Evolutionary conservation across 2,888 invertebrate genomes (phyloP).

Genomic region (Patella depressa): DNA sequence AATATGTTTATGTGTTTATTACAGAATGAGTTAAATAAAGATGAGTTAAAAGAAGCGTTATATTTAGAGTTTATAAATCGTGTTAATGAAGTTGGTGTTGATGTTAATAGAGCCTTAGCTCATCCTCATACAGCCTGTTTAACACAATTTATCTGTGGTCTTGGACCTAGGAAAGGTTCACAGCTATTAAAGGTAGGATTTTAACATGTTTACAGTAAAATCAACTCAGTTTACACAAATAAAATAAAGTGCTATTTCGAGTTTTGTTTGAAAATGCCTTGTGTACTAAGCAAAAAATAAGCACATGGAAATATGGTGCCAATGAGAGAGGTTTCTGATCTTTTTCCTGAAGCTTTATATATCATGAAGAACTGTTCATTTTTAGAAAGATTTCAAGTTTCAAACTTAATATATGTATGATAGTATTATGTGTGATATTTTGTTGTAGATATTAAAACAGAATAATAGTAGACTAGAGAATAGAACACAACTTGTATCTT

Average conservation of each 20-base stretch:
- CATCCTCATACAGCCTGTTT: constrained; percentile 87
- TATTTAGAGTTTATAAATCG: constrained; percentile 91
- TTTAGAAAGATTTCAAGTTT: no score
- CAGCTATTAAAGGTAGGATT: constrained; percentile 69
- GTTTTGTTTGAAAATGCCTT: not conserved
- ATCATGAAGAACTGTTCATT: no score
- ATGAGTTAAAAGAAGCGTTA: constrained; percentile 87
- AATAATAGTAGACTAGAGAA: constrained; percentile 91
- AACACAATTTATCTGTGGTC: constrained; percentile 96
- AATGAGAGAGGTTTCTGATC: no score
- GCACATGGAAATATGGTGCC: not conserved
- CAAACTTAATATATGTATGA: no score
- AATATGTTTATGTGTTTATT: constrained; percentile 13
- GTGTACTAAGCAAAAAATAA: not conserved
- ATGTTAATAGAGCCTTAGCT: constrained; percentile 92
- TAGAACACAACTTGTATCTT: constrained; percentile 93
- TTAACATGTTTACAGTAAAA: not conserved
- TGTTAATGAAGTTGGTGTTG: constrained; percentile 98
- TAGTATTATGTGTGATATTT: not conserved
- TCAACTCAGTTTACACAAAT: no score
- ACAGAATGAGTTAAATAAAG: constrained; percentile 78
- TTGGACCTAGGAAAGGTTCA: constrained; percentile 92
- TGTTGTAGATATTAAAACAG: constrained; percentile 75
- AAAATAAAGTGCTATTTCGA: not conserved
- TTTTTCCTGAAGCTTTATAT: no score